Percentiles rank a stretch among this genome's conserved stretches.
phyloP scores from a whole-genome alignment of 1,140 invertebrate genomes.

The Caenorhabditis briggsae region DNA sequence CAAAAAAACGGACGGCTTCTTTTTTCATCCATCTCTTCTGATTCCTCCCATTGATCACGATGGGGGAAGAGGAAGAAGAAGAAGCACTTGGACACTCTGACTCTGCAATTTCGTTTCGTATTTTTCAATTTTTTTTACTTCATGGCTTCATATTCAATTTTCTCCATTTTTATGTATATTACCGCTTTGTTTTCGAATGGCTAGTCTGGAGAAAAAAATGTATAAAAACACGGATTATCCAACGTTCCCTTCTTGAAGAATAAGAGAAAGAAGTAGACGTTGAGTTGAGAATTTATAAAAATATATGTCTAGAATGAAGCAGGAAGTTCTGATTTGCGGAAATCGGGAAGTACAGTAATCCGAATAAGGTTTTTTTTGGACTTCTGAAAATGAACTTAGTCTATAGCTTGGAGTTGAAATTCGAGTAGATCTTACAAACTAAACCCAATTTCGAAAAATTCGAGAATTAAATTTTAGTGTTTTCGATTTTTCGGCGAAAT shows the following conservation, averaged over 20 bases:
- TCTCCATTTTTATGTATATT: background rate
- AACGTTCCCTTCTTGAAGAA: background rate
- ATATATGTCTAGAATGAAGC: too few relatives aligned
- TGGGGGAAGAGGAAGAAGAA: background rate
- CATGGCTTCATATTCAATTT: conserved; percentile 1
- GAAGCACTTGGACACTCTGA: conserved; percentile 5
- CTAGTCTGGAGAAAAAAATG: background rate
- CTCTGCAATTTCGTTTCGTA: conserved; percentile 18
- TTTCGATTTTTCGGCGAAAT: too few relatives aligned
- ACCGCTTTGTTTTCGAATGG: background rate
- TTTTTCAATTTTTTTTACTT: background rate
- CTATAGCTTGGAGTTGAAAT: too few relatives aligned
- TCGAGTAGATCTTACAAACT: too few relatives aligned
- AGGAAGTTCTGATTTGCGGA: too few relatives aligned
- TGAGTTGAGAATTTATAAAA: too few relatives aligned
- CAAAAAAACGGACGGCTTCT: conserved; percentile 42
- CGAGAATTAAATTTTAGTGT: too few relatives aligned
- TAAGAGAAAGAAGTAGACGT: background rate
- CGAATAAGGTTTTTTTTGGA: too few relatives aligned
- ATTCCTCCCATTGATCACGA: background rate
- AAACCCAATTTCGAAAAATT: too few relatives aligned
- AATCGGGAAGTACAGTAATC: too few relatives aligned
- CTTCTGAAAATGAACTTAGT: too few relatives aligned
- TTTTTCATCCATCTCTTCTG: background rate
- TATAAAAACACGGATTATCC: conserved; percentile 7